Conservation (phyloP, 2,888 invertebrate genomes). For the Penaeus monodon region DNA sequence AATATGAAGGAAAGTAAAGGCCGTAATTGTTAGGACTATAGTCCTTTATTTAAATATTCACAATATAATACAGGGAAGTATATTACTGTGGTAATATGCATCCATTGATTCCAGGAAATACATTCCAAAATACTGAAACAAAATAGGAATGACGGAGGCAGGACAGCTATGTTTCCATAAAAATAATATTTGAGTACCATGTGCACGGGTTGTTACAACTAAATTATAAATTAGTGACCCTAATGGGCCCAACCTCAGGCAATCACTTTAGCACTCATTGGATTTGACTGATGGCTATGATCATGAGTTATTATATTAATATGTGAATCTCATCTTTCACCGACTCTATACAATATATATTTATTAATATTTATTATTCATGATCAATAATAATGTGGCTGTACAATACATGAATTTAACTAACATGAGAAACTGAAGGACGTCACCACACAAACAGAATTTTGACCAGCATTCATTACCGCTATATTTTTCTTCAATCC, state of each 20-base stretch:
- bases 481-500: neutral
- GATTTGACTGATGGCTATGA: conserved; percentile 45
- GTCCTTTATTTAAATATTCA: conserved; percentile 64
- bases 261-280: conserved; percentile 33
- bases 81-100: conserved; percentile 57
- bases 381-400: conserved; percentile 48
- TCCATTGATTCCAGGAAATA: conserved; percentile 59
- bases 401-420: conserved; percentile 36
- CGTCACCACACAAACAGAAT: conserved; percentile 11
- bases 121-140: conserved; percentile 52
- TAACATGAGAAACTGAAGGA: conserved; percentile 31
- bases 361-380: conserved; percentile 41
- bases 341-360: conserved; percentile 54
- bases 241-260: conserved; percentile 11
- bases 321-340: conserved; percentile 46
- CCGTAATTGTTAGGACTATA: conserved; percentile 47
- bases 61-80: conserved; percentile 63
- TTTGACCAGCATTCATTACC: conserved; percentile 21
- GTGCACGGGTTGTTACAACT: conserved; percentile 45
- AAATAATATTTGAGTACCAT: conserved; percentile 52
- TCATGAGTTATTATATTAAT: conserved; percentile 40
- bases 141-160: conserved; percentile 42
- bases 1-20: conserved; percentile 15
- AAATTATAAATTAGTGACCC: conserved; percentile 34
- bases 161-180: conserved; percentile 42